These are phyloP conservation scores for Pedionomus torquatus DNA, from an alignment of 2,113 vertebrate genomes.

Conservation along the genomic window DNA sequence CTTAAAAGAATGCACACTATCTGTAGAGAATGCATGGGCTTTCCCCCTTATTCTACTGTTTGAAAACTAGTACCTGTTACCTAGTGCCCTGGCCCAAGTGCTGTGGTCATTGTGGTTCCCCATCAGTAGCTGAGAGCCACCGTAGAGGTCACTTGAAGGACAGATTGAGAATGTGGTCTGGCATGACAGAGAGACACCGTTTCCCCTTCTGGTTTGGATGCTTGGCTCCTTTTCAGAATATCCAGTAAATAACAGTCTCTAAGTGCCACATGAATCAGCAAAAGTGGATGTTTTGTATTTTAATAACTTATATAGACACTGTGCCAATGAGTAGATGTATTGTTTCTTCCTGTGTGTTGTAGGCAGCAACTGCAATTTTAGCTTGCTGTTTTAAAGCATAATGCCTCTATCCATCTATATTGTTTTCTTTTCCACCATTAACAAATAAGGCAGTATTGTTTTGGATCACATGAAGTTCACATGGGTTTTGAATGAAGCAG, in stretches of 20 bases:
- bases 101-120: not conserved
- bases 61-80: not conserved
- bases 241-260: not conserved
- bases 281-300: not conserved
- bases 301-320: not conserved
- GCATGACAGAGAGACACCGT: not conserved
- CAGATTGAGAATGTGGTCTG: not conserved
- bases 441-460: conserved; percentile 32
- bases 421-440: conserved; percentile 42
- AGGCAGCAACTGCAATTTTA: not conserved
- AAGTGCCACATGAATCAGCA: not conserved
- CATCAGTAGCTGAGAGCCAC: not conserved
- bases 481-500: not conserved
- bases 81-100: not conserved
- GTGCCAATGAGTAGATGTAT: not conserved
- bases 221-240: not conserved
- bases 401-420: not conserved
- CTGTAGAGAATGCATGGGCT: not conserved
- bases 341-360: not conserved
- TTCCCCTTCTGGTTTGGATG: not conserved
- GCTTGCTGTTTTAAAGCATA: not conserved
- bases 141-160: not conserved
- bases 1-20: not conserved
- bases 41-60: not conserved
- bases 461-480: conserved; percentile 2